Percentiles rank a stretch among this genome's conserved stretches.
Evolutionary conservation across 2,888 invertebrate species (phyloP).

Genomic region (Nephrotoma guestfalica): DNA sequence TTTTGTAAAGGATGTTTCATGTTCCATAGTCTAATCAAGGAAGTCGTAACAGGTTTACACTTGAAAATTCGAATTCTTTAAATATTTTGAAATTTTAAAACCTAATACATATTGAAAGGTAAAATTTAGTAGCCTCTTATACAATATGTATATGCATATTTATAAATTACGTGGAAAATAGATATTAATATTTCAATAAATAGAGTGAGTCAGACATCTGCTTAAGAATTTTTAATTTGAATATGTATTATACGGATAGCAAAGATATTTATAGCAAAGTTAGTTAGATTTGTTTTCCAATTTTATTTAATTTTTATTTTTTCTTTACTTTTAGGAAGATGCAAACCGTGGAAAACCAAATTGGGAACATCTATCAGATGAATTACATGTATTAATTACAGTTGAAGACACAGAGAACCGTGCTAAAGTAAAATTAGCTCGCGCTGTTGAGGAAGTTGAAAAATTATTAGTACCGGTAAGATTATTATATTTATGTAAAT

Average conservation of each 20-base stretch:
- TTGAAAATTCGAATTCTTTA: no score
- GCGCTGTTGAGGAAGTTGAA: constrained; percentile 96
- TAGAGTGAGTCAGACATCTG: neutral
- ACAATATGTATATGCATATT: no score
- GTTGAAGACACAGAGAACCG: constrained; percentile 98
- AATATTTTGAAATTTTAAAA: no score
- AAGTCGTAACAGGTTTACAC: no score
- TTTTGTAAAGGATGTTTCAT: no score
- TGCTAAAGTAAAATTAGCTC: constrained; percentile 83
- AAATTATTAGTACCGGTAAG: constrained; percentile 94
- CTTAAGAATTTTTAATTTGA: neutral
- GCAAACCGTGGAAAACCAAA: constrained; percentile 98
- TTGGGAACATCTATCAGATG: constrained; percentile 99
- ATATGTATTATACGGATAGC: neutral
- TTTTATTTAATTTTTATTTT: constrained; percentile 10
- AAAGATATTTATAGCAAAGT: neutral
- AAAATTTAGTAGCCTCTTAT: no score
- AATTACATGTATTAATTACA: constrained; percentile 94
- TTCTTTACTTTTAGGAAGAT: constrained; percentile 64
- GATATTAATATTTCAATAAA: neutral
- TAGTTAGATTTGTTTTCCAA: neutral
- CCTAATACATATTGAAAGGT: no score
- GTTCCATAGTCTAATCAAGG: no score
- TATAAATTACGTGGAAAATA: no score
- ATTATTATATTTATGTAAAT: constrained; percentile 16